Conservation (phyloP, 2,797 vertebrate species). For the Rhincodon typus region DNA sequence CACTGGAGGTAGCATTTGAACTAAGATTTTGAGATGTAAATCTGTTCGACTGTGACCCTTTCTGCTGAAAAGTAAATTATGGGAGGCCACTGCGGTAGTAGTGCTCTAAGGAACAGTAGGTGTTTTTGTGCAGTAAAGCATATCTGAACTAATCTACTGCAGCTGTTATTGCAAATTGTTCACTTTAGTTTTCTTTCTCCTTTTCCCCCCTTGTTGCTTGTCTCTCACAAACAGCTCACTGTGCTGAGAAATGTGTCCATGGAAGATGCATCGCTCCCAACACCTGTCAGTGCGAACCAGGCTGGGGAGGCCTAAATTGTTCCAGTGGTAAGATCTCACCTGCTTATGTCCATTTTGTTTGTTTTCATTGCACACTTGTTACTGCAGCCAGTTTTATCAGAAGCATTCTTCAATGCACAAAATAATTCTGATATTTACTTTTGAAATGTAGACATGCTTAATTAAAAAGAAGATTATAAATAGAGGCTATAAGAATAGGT, state of each 20-base stretch:
- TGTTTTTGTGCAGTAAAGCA: conserved; percentile 44
- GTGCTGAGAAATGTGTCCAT: conserved; percentile 86
- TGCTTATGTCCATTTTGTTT: conserved; percentile 60
- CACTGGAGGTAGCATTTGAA: background rate
- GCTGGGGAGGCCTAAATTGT: conserved; percentile 93
- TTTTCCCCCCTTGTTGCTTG: conserved; percentile 47
- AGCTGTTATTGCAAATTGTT: conserved; percentile 43
- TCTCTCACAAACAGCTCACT: conserved; percentile 68
- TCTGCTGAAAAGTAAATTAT: background rate
- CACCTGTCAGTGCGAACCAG: conserved; percentile 98
- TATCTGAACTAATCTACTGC: conserved; percentile 42
- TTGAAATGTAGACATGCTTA: background rate
- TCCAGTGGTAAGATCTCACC: conserved; percentile 92
- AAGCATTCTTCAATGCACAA: background rate
- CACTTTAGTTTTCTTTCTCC: conserved; percentile 47
- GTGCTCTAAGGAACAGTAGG: background rate
- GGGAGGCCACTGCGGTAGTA: background rate
- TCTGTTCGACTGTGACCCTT: background rate
- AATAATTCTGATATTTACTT: background rate
- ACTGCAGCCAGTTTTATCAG: background rate
- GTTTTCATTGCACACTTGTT: conserved; percentile 17
- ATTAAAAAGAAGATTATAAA: background rate
- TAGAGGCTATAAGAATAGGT: background rate
- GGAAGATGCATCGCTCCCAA: conserved; percentile 89
- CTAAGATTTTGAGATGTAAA: background rate